These are phyloP conservation scores for Mesorhabditis spiculigera DNA, from an alignment of 2,888 invertebrate species.

Conservation along the genomic window DNA sequence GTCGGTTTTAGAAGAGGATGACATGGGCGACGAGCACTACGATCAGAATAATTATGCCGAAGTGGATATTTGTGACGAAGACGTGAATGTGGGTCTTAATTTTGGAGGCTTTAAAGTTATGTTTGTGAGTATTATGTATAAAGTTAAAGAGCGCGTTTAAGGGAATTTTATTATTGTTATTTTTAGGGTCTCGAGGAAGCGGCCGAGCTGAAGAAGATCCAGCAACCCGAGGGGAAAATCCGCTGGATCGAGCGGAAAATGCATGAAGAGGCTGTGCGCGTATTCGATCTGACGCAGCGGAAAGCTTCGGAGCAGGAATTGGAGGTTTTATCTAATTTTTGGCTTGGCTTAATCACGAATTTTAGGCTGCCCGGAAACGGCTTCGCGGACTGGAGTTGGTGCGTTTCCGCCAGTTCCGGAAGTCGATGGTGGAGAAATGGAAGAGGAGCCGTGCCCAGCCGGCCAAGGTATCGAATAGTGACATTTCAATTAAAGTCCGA, in stretches of 20 bases:
- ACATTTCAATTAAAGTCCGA: no score
- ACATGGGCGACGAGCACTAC: constrained; percentile 29
- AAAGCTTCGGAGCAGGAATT: constrained; percentile 86
- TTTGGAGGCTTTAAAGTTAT: background rate
- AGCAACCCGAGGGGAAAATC: constrained; percentile 28
- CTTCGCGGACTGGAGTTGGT: constrained; percentile 87
- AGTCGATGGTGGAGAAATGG: constrained; percentile 63
- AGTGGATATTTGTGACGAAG: constrained; percentile 22
- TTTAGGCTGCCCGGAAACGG: constrained; percentile 69
- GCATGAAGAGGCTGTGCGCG: constrained; percentile 92
- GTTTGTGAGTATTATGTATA: background rate
- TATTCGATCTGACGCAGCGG: constrained; percentile 78
- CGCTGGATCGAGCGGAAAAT: constrained; percentile 65
- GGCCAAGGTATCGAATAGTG: background rate
- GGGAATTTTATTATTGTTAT: constrained; percentile 10
- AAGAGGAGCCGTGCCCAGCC: constrained; percentile 10
- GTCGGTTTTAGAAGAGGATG: constrained; percentile 27
- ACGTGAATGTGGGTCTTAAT: constrained; percentile 7
- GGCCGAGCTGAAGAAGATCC: constrained; percentile 26
- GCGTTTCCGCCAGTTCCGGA: constrained; percentile 68
- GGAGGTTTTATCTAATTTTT: constrained; percentile 66
- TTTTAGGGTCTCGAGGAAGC: constrained; percentile 24
- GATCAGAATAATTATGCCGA: constrained; percentile 22
- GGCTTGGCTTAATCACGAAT: background rate
- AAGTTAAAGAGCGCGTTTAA: background rate